Base-by-base conservation (phyloP, 2,797 vertebrate genomes). In the Cottoperca gobio region DNA sequence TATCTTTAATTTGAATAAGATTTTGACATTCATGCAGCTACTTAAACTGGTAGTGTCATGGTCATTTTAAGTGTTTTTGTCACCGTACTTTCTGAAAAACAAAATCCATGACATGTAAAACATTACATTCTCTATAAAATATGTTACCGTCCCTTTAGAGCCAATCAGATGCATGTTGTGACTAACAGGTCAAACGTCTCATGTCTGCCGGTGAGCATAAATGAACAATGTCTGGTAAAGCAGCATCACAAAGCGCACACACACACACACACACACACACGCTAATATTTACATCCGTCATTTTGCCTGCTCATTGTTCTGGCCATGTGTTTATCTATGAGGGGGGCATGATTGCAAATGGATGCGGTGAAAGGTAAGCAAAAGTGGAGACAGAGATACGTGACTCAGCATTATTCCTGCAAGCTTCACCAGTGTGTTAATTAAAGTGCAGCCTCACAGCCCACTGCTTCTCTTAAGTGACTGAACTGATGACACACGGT, bases 401-500 rank as follows among this genome's bases (percentile, higher is more conserved):
- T 49, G 43, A 59, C 84, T 87, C 83, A 79, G 86, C 79, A 60
- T 70, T 81, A 59, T 58, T 84, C 26, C 33, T 73, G 67, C 48
- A 26, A 54, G 64, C 59, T 60, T 71, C 57, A 28, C 37, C 73
- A 23, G 8, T 10, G 17, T 78, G 45, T 73, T 79, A 79, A 78
- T 35, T 79, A 59, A 60, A 79, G 76, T 81, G 80, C 70, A 76
- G n/a, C 28, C 45, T 81, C 43, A 12, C 40, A 50, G 80, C 65
- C 66, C 60, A 35, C 42, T 42, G 62, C 62, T 68, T 57, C 71
- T 70, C 64, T 54, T 73, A 76, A 75, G 67, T 46, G 49, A 42
- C 46, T 48, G 33, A 76, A 67, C 60, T 23, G 63, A 76, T 78
- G 79, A 72, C 64, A 73, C 50, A 39, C 17, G 5, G 59, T 4